A percentile compares a stretch with the other conserved stretches of the same genome.
Evolutionary conservation across 2,113 vertebrate species (phyloP).

Genomic region (Cyprinodon variegatus): DNA sequence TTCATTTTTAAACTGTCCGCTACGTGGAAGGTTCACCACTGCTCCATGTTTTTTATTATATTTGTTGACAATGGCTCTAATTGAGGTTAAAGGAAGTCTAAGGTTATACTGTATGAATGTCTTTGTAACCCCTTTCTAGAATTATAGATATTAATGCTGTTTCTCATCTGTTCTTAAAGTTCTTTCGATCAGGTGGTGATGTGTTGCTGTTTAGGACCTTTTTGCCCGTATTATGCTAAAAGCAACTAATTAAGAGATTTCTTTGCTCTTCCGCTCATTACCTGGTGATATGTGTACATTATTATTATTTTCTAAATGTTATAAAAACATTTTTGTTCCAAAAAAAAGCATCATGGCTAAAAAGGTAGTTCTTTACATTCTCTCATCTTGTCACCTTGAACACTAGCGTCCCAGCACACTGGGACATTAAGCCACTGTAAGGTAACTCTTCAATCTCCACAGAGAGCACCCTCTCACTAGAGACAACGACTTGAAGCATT

Average conservation of each 20-base stretch:
- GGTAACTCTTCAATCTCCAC: slow-evolving; percentile 43
- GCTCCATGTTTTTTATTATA: too few species aligned
- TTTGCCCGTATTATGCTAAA: not conserved
- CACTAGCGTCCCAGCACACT: slow-evolving; percentile 42
- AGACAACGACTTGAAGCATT: slow-evolving; percentile 67
- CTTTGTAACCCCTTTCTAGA: not conserved
- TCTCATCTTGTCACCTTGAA: slow-evolving; percentile 30
- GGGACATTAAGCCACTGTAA: slow-evolving; percentile 49
- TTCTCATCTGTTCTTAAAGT: not conserved
- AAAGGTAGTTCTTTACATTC: not conserved
- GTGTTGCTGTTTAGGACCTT: not conserved
- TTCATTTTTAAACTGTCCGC: not conserved
- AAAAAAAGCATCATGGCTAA: not conserved
- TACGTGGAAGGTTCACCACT: not conserved
- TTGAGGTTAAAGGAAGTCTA: not conserved
- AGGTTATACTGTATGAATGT: not conserved
- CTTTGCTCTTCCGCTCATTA: not conserved
- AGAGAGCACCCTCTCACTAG: slow-evolving; percentile 44
- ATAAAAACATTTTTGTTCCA: not conserved
- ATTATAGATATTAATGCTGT: not conserved
- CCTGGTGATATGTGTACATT: too few species aligned
- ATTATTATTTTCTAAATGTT: too few species aligned
- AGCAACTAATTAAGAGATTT: not conserved
- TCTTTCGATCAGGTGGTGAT: not conserved
- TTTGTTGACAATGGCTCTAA: too few species aligned